A percentile compares a stretch with the other conserved stretches of the same genome.
Evolutionary conservation across 1,140 invertebrate genomes (phyloP).

Genomic region (Babylonia areolata): DNA sequence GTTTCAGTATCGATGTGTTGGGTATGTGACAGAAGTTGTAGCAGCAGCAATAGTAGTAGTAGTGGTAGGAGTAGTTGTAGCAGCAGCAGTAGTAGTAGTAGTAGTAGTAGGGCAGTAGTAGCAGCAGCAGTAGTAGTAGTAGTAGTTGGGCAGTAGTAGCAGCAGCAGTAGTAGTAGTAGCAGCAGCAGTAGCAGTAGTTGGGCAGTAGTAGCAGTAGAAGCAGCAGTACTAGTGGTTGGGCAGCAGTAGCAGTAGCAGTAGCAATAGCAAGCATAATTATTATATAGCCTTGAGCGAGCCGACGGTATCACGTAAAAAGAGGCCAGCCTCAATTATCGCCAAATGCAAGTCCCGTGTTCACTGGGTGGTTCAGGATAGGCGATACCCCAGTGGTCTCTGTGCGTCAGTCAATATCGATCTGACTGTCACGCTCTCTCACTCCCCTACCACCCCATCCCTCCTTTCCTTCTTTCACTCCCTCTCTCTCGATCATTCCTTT

Average conservation of each 20-base stretch:
- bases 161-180: too few relatives aligned
- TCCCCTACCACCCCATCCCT: not conserved
- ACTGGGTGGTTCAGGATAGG: too few relatives aligned
- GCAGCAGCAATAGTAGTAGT: not conserved
- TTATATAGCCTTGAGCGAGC: not conserved
- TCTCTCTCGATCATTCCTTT: not conserved
- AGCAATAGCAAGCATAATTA: conserved; percentile 4
- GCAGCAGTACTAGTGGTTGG: too few relatives aligned
- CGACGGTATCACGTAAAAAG: too few relatives aligned
- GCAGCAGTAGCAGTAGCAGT: too few relatives aligned
- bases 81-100: too few relatives aligned
- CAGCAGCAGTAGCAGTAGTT: too few relatives aligned
- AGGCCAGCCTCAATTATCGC: too few relatives aligned
- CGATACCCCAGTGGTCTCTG: not conserved
- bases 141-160: too few relatives aligned
- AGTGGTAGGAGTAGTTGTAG: too few relatives aligned
- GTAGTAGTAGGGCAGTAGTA: not conserved
- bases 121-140: not conserved
- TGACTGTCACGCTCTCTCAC: not conserved
- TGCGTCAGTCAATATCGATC: not conserved
- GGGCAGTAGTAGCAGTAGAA: too few relatives aligned
- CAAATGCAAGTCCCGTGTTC: too few relatives aligned
- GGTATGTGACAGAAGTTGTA: not conserved
- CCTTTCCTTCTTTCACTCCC: not conserved
- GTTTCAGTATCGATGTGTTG: not conserved